Evolutionary conservation across 2,888 invertebrate species (phyloP), one percentile per base, ranked within the genome.

Genomic region (Andricus quercusramuli): DNA sequence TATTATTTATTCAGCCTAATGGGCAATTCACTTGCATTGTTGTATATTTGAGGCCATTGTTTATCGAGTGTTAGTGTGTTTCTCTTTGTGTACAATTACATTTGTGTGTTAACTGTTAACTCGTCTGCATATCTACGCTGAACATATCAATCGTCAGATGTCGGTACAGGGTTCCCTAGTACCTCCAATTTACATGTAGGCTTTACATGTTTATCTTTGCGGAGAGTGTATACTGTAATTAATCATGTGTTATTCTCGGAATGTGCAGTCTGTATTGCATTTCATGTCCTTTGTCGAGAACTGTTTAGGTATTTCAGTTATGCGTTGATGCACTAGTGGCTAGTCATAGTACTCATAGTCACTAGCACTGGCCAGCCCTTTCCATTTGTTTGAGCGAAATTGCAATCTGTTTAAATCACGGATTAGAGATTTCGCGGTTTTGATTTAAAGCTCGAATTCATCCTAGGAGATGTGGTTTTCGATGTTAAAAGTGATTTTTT

Each of bases 71-170:
- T 74, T 56, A 74, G 74, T 74, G 32, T 74, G 56, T 51, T 15
- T 74, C 51, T 70, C 70, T 20, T 56, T 56, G 74, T 74, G 56
- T 74, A 56, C 56, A 74, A 32, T 56, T 74, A 74, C 56, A 74
- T 47, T 13, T 47, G 41, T 67, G 67, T 70, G 70, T 70, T 41
- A 37, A 32, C 8, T 66, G n/a, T 29, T 6, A 74, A 74, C 74
- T 74, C 74, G 74, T 74, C 51, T 74, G 74, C 56, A 74, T 74
- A 74, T 56, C 74, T 74, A 74, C 74, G 56, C 74, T 56, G 51
- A 74, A 74, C 74, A 74, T 74, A 74, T 74, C 74, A 74, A 74
- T 74, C 74, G 74, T 74, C 32, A 74, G 56, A 74, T 74, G 74
- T 56, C 32, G 51, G 74, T 56, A 56, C 56, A 8, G 29, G 20